Base-by-base conservation (phyloP, 1,140 invertebrate species). In the Drosophila elegans region DNA sequence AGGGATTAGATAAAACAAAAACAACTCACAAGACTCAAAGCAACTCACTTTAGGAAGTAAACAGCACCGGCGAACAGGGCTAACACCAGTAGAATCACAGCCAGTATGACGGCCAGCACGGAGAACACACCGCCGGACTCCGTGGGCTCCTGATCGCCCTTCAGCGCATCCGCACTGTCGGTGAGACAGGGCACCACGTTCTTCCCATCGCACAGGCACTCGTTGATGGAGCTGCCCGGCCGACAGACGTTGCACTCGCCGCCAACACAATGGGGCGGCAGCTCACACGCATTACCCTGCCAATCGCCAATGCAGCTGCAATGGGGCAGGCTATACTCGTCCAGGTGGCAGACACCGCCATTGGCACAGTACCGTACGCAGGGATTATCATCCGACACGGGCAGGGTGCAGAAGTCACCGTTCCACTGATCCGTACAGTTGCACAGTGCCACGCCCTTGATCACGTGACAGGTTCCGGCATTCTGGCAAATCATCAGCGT, bases 361-460 rank as follows among this genome's bases (percentile, higher is more conserved):
- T 95, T 94, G 25, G 93, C 71, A 84, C 95, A 96, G 59, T 91
- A 93, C 49, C 92, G 92, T 2, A 92, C 84, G 84, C 96, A 96
- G 4, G 94, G 93, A 92, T 95, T 94, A 64, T 94, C 94, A 60
- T 93, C 92, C 3, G 93, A 93, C 5, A 94, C 92, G 63, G 94
- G 94, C 69, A 92, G 73, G 77, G 96, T 95, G 91, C 96, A 96
- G 9, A 94, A 93, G 48, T 94, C 93, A 4, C 96, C 96, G 12
- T 94, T 94, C 94, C 94, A 96, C 34, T 94, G 93, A 29, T 94
- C 91, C n/a, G 93, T 94, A 89, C 96, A 96, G 57, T 93, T 93
- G 90, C 95, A 96, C 62, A 91, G 78, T 4, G 85, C 89, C 10
- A 81, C 48, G 13, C 80, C 82, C 52, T 91, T 91, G 49, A 92